These are phyloP conservation scores for Chrysochloris asiatica DNA, from an alignment of 2,113 vertebrate genomes.

Conservation along the genomic window DNA sequence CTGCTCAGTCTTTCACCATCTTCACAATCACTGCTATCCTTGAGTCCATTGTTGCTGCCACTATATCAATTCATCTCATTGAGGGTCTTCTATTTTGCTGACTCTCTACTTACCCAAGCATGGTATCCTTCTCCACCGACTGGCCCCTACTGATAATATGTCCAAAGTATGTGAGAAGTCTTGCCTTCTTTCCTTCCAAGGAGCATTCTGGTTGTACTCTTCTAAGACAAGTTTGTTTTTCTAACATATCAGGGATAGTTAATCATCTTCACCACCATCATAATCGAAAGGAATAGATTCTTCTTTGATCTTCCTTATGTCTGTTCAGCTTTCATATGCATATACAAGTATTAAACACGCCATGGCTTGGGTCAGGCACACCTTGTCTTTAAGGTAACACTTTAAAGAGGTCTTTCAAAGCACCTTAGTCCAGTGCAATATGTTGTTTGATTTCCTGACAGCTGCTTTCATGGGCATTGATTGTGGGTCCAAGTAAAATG, in stretches of 20 bases:
- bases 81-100: too few relatives aligned
- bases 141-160: too few relatives aligned
- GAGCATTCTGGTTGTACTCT: not conserved
- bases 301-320: not conserved
- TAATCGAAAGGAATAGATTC: not conserved
- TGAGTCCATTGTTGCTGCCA: too few relatives aligned
- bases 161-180: not conserved
- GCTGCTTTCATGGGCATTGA: not conserved
- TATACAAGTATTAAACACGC: not conserved
- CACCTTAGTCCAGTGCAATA: not conserved
- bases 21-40: too few relatives aligned
- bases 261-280: not conserved
- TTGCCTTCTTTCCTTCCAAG: not conserved
- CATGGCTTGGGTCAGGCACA: not conserved
- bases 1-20: too few relatives aligned
- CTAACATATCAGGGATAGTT: not conserved
- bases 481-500: not conserved
- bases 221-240: not conserved
- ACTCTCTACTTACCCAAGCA: too few relatives aligned
- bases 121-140: too few relatives aligned
- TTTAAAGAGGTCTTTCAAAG: not conserved
- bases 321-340: not conserved
- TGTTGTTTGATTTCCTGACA: not conserved
- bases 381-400: not conserved
- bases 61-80: too few relatives aligned